Evolutionary conservation across 2,888 invertebrate genomes (phyloP), one percentile per base, ranked within the genome.

Genomic region (Strigamia transsilvanica): DNA sequence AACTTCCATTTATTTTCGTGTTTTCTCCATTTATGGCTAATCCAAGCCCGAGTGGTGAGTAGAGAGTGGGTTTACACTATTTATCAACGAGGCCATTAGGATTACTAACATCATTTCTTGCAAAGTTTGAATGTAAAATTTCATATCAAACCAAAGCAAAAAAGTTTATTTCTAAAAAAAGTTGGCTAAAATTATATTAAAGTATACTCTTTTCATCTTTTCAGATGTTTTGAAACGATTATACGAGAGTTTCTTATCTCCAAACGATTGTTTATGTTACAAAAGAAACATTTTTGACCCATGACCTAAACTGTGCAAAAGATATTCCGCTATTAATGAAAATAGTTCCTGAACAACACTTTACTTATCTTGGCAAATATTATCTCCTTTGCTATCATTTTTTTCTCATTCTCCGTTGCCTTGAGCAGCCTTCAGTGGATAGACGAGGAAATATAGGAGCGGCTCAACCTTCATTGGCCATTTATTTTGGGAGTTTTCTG

Each of bases 11-110:
- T 73, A 73, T 73, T 73, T 73, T 73, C 73, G 73, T 73, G 73
- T 73, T 73, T 73, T 73, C 73, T 73, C 73, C 73, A 73, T 73
- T 73, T 73, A 73, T 73, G 73, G 73, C 73, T 73, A 73, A 73
- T 73, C 73, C 73, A 27, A 32, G 73, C 73, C 73, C 27, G 73
- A 73, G 73, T 73, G 73, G 73, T 73, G 73, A 73, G 73, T 73
- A 73, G 73, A 73, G 73, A 73, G 73, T 73, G 73, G 32, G 73
- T 73, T 73, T 73, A 73, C 73, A 73, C 73, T 73, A 73, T 73
- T 73, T 73, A 73, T 73, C 73, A 73, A 15, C 27, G 32, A 27
- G 73, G n/a, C 32, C 73, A 73, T 73, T 27, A 73, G 73, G 73
- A 73, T 73, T 73, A 73, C 73, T 15, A 73, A 73, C 73, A 73